phyloP scores from a whole-genome alignment of 1,140 invertebrate genomes.

The Lycorma delicatula region DNA sequence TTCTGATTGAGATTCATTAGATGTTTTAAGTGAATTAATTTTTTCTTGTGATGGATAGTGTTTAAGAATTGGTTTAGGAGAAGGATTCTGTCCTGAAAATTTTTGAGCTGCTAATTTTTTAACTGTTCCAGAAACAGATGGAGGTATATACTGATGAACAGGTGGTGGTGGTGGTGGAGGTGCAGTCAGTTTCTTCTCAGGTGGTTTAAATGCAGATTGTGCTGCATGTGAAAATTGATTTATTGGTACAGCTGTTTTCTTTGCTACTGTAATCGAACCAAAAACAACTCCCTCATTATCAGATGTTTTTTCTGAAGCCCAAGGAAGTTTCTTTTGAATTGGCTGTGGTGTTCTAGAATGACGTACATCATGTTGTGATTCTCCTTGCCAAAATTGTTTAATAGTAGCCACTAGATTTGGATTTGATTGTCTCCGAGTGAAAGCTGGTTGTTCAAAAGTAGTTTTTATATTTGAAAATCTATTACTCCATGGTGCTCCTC shows the following conservation, averaged over 20 bases:
- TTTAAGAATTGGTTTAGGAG: constrained; percentile 17
- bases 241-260: constrained; percentile 42
- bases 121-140: constrained; percentile 36
- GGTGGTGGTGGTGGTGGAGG: constrained; percentile 34
- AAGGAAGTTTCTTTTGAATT: constrained; percentile 33
- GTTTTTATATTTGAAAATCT: constrained; percentile 78
- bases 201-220: constrained; percentile 58
- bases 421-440: constrained; percentile 17
- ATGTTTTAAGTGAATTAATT: constrained; percentile 8
- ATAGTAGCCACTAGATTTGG: neutral
- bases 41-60: constrained; percentile 9
- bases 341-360: constrained; percentile 14
- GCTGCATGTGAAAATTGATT: constrained; percentile 60
- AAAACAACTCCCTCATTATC: constrained; percentile 34
- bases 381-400: constrained; percentile 19
- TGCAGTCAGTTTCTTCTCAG: constrained; percentile 37
- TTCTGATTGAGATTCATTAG: constrained; percentile 4
- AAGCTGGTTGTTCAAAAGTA: constrained; percentile 53
- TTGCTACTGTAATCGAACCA: constrained; percentile 39
- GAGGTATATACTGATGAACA: constrained; percentile 39
- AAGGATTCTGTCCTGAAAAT: constrained; percentile 21
- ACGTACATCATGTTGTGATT: neutral
- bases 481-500: constrained; percentile 53
- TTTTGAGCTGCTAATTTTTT: constrained; percentile 31
- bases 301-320: constrained; percentile 18